Evolutionary conservation across 2,113 vertebrate genomes (phyloP).

Genomic region (Nanorana parkeri): DNA sequence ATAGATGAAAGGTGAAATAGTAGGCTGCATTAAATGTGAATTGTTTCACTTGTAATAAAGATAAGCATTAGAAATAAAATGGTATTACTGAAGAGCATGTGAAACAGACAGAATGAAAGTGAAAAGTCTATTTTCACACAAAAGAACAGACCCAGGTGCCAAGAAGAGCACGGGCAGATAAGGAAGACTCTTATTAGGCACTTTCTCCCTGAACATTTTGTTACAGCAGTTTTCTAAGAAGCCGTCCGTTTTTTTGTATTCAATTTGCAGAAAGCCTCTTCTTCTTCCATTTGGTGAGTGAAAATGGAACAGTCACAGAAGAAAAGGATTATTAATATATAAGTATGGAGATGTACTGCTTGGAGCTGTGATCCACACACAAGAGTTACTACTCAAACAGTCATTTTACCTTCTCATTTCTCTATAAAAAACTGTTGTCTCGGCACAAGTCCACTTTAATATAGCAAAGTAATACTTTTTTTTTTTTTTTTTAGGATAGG

Average conservation of each 20-base stretch:
- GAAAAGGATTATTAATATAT: slow-evolving; percentile 34
- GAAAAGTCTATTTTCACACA: slow-evolving; percentile 7
- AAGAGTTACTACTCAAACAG: not conserved
- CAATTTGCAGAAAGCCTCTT: slow-evolving; percentile 34
- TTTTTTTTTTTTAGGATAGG: no score
- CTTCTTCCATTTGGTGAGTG: slow-evolving; percentile 26
- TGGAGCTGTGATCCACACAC: not conserved
- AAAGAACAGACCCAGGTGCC: slow-evolving; percentile 12
- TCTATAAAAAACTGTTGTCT: no score
- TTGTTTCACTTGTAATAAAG: not conserved
- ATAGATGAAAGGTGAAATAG: not conserved
- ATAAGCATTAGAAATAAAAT: not conserved
- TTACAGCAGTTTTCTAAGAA: slow-evolving; percentile 6
- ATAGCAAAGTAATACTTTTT: no score
- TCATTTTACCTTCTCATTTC: not conserved
- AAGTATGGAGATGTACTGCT: slow-evolving; percentile 16
- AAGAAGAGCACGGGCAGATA: not conserved
- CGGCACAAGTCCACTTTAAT: no score
- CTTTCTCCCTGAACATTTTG: slow-evolving; percentile 34
- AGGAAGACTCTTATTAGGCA: slow-evolving; percentile 5
- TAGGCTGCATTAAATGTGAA: not conserved
- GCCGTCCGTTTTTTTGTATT: slow-evolving; percentile 22
- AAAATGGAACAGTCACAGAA: slow-evolving; percentile 38
- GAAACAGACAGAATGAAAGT: not conserved
- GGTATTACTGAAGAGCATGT: not conserved